Evolutionary conservation across 2,113 vertebrate genomes (phyloP).

Genomic region (Setophaga petechia): DNA sequence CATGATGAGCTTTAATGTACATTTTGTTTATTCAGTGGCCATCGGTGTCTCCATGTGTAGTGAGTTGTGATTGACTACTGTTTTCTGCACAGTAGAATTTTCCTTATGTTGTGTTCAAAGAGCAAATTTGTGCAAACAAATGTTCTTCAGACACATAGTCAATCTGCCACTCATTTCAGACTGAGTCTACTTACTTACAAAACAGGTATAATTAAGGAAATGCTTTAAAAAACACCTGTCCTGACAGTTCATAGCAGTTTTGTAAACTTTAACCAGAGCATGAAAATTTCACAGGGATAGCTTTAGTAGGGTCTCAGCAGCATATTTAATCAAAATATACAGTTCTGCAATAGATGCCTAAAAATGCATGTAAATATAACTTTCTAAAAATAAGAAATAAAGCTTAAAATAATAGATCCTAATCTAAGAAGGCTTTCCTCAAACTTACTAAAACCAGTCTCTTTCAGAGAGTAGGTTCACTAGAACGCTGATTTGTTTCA

Average conservation of each 20-base stretch:
- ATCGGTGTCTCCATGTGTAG: neutral
- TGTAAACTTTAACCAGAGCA: neutral
- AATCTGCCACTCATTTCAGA: neutral
- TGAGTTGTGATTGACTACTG: neutral
- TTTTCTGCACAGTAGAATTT: neutral
- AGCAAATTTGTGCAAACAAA: neutral
- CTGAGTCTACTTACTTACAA: neutral
- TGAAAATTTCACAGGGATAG: neutral
- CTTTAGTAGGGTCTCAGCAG: neutral
- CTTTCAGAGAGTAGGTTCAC: neutral
- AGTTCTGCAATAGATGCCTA: neutral
- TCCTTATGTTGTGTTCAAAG: neutral
- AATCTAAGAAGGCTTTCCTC: neutral
- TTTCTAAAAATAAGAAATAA: neutral
- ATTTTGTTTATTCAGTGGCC: neutral
- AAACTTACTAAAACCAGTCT: neutral
- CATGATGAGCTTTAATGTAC: neutral
- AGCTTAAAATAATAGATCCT: neutral
- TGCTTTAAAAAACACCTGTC: neutral
- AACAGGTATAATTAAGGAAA: neutral
- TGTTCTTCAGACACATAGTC: neutral
- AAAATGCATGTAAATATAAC: neutral
- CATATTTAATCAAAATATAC: neutral
- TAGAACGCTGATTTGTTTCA: neutral
- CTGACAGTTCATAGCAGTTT: neutral